Evolutionary conservation across 2,113 vertebrate genomes (phyloP), one percentile per base, ranked within the genome.

Genomic region (Dendrocopos noguchii): DNA sequence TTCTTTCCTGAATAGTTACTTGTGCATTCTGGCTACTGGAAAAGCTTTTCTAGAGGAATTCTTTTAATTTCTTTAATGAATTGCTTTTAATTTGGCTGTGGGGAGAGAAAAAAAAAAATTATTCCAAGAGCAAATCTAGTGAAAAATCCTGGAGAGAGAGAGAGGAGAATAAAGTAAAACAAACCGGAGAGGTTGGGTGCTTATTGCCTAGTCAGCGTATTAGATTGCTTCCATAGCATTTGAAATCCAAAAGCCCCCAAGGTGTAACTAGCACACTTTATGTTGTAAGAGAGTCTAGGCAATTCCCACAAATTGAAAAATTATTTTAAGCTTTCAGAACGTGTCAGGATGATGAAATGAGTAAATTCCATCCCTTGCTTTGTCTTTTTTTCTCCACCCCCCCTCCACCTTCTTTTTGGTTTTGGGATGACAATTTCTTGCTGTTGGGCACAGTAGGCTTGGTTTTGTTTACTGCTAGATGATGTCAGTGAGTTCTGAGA

Each of bases 221-320:
- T 94, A 90, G 82, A 82, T 95, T 94, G 81, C 84, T 66, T 76
- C 50, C 19, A 28, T n/a, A 39, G 56, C 63, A 59, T 61, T 77
- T 86, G 3, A 84, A 94, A 88, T 55, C 66, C 20, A 21, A 82
- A 95, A 94, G 87, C 91, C 95, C 78, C 94, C 80, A 88, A 94
- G 88, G 91, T 96, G 67, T 87, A 94, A 93, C 77, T 93, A 87
- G 83, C 56, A 44, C 71, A 75, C 77, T 96, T 93, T 80, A 47
- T 94, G 74, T 91, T 96, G 93, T 93, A 87, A 88, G 85, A 76
- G 90, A 93, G 74, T 81, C 77, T 80, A 39, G 80, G 94, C 87
- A 91, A 87, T 94, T 96, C 88, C 88, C 55, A 82, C 83, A 91
- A 90, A 94, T 96, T 73, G 82, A 94, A 93, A 90, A 94, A 94